Percentiles rank a stretch among this genome's conserved stretches.
Conservation (phyloP, 2,113 vertebrate species). For the Dromiciops gliroides region DNA sequence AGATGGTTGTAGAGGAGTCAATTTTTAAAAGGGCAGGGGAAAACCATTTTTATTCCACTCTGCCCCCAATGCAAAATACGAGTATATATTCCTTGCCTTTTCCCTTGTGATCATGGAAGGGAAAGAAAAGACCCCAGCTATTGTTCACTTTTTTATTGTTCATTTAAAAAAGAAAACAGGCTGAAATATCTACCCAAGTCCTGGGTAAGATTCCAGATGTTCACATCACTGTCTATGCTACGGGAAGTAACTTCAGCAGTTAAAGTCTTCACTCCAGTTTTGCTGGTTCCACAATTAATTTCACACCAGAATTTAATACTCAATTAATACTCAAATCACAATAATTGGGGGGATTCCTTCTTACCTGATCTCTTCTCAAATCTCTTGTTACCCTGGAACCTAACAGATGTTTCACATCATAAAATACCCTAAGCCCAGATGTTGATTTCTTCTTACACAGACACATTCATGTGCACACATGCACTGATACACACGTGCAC, state of each 20-base stretch:
- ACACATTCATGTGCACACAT: background rate
- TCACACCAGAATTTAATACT: background rate
- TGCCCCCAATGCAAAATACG: slow-evolving; percentile 14
- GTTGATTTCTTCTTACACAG: slow-evolving; percentile 37
- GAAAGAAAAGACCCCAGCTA: background rate
- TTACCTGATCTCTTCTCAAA: slow-evolving; percentile 35
- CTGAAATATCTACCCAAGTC: background rate
- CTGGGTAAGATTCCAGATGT: background rate
- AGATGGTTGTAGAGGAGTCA: background rate
- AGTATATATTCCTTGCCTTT: background rate
- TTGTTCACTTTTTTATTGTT: background rate
- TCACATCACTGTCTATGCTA: slow-evolving; percentile 12
- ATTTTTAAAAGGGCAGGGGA: background rate
- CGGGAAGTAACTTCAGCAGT: slow-evolving; percentile 14
- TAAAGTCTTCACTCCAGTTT: slow-evolving; percentile 44
- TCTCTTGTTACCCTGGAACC: slow-evolving; percentile 39
- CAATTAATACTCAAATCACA: background rate
- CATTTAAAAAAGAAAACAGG: background rate
- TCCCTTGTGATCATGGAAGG: background rate
- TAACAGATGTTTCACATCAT: slow-evolving; percentile 73
- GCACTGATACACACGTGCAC: background rate
- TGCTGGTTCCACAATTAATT: slow-evolving; percentile 13
- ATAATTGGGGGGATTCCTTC: background rate
- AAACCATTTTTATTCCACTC: background rate
- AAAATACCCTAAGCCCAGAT: slow-evolving; percentile 63